Evolutionary conservation across 2,797 vertebrate species (phyloP).

Genomic region (Pangasius larnaudii): DNA sequence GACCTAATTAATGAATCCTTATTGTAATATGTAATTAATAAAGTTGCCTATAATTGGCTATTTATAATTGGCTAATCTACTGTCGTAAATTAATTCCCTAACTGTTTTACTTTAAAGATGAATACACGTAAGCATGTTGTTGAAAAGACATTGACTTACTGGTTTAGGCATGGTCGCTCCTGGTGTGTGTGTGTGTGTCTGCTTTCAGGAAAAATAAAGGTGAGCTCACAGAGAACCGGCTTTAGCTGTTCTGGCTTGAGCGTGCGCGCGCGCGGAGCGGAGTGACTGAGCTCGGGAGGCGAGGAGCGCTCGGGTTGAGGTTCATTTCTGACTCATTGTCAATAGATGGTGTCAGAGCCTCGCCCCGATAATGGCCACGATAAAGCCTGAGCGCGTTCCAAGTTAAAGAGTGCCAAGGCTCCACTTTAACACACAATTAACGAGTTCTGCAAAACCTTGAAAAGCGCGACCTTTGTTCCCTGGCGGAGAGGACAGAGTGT

Average conservation of each 20-base stretch:
- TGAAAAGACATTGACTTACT: conserved; percentile 63
- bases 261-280: conserved; percentile 21
- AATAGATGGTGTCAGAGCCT: conserved; percentile 56
- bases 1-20: neutral
- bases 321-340: conserved; percentile 63
- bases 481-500: conserved; percentile 3
- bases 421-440: conserved; percentile 48
- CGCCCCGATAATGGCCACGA: conserved; percentile 51
- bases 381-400: conserved; percentile 44
- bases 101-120: neutral
- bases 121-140: neutral
- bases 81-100: neutral
- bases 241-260: conserved; percentile 24
- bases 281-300: conserved; percentile 32
- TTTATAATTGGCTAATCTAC: neutral
- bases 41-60: neutral
- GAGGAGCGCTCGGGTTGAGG: conserved; percentile 40
- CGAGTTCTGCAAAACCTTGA: conserved; percentile 60
- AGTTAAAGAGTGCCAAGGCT: conserved; percentile 55
- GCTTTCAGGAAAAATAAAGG: neutral
- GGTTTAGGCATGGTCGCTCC: conserved; percentile 76
- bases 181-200: conserved; percentile 10
- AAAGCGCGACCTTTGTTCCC: conserved; percentile 71
- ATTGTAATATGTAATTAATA: neutral
- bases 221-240: conserved; percentile 28